Conservation (phyloP, 2,113 vertebrate species). For the zebrafish (Danio rerio) region GRCz12tu NC_133189.1:29528001-29528500, state of each 20-base stretch:
- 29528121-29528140: slow-evolving; percentile 13
- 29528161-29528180: slow-evolving; percentile 27
- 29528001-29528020: neutral
- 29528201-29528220: slow-evolving; percentile 2
- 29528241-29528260: slow-evolving; percentile 34
- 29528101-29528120: slow-evolving; percentile 40
- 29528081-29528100: slow-evolving; percentile 10
- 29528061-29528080: neutral
- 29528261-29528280: slow-evolving; percentile 51
- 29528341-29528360: slow-evolving; percentile 6
- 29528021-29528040: neutral
- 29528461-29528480: neutral
- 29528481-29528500: too few species aligned
- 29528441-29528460: neutral
- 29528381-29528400: neutral
- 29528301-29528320: slow-evolving; percentile 36
- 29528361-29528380: neutral
- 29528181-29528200: slow-evolving; percentile 44
- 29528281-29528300: slow-evolving; percentile 29
- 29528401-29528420: neutral
- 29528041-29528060: neutral
- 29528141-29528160: slow-evolving; percentile 15
- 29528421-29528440: neutral
- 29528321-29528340: slow-evolving; percentile 15
- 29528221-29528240: slow-evolving; percentile 27